phyloP scores from a whole-genome alignment of 53 echinoderm and acorn worm genomes.

The Actinopyga echinites region DNA sequence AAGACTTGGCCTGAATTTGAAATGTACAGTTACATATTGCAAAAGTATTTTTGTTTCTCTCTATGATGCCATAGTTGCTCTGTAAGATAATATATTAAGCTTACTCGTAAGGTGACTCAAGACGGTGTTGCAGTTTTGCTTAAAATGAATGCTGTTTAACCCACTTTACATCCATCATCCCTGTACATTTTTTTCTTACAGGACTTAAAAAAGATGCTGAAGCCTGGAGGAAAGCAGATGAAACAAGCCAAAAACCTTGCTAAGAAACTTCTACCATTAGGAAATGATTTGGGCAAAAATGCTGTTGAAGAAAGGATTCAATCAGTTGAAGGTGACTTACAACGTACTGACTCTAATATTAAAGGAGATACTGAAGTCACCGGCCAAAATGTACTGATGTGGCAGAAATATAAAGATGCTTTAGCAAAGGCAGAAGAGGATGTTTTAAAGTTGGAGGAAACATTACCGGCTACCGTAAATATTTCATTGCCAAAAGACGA shows the following conservation, averaged over 20 bases:
- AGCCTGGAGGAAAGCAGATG: conserved; percentile 55
- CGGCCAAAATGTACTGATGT: conserved; percentile 42
- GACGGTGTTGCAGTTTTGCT: too few species aligned
- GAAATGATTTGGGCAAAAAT: conserved; percentile 66
- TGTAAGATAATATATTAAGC: too few species aligned
- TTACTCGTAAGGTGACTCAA: too few species aligned
- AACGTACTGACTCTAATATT: conserved; percentile 13
- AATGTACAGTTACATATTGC: too few species aligned
- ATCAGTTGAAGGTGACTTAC: conserved; percentile 39
- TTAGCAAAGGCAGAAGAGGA: conserved; percentile 66
- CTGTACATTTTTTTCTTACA: neutral
- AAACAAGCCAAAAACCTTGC: conserved; percentile 55
- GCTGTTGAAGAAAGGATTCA: conserved; percentile 61
- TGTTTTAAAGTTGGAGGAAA: conserved; percentile 53
- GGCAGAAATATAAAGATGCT: conserved; percentile 75
- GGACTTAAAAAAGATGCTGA: conserved; percentile 67
- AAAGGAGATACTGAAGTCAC: conserved; percentile 40
- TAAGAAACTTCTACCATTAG: conserved; percentile 43
- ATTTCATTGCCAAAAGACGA: conserved; percentile 58
- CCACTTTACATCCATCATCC: neutral
- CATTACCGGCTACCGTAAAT: conserved; percentile 55
- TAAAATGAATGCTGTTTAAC: neutral
- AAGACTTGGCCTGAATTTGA: too few species aligned
- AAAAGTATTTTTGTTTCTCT: too few species aligned
- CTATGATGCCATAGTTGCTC: too few species aligned